phyloP scores from a whole-genome alignment of 2,888 invertebrate genomes.

The Acronicta psi region DNA sequence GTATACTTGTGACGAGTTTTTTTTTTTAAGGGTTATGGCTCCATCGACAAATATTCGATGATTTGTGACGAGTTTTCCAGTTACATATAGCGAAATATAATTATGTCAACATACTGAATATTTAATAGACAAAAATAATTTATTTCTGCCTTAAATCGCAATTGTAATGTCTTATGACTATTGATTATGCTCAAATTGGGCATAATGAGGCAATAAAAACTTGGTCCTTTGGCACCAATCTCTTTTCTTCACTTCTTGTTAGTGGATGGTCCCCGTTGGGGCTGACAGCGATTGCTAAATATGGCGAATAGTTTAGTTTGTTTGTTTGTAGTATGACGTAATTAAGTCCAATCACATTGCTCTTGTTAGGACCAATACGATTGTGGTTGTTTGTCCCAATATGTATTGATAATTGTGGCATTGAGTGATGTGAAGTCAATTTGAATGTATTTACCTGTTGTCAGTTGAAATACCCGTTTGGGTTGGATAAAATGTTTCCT shows the following conservation, averaged over 20 bases:
- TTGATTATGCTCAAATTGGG: not conserved
- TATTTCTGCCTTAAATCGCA: no score
- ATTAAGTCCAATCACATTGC: constrained; percentile 28
- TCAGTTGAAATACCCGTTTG: not conserved
- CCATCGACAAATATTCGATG: no score
- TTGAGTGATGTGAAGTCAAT: constrained; percentile 2
- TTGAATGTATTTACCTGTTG: not conserved
- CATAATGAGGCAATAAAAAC: not conserved
- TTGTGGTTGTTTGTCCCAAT: constrained; percentile 22
- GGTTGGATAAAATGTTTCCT: not conserved
- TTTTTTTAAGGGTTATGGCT: no score
- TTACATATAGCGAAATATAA: no score
- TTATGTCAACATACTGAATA: no score
- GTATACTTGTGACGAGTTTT: no score
- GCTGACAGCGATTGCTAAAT: constrained; percentile 32
- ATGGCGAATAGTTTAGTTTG: constrained; percentile 34
- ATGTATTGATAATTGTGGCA: constrained; percentile 16
- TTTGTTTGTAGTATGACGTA: constrained; percentile 45
- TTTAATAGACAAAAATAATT: no score
- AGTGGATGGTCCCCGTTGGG: constrained; percentile 10
- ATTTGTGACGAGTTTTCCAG: no score
- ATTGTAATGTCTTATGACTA: no score
- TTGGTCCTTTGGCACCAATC: not conserved
- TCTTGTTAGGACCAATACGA: constrained; percentile 16
- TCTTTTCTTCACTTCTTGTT: constrained; percentile 2